These are phyloP conservation scores for Hemicentrotus pulcherrimus DNA, from an alignment of 35 echinoderm and acorn worm species.

Conservation along the genomic window DNA sequence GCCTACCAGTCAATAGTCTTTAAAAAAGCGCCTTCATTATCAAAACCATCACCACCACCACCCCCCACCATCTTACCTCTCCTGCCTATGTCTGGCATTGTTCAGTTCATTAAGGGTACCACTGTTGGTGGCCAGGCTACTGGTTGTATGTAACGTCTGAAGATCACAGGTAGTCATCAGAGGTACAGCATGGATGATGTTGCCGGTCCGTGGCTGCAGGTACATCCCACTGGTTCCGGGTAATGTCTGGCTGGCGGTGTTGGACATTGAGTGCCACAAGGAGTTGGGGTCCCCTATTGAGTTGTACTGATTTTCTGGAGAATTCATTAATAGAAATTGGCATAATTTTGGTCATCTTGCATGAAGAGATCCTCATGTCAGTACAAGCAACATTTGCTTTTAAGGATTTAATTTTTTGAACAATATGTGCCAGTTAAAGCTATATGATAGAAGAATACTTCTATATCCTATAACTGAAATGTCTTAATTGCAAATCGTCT, in stretches of 20 bases:
- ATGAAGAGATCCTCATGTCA: not conserved
- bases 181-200: conserved; percentile 47
- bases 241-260: conserved; percentile 24
- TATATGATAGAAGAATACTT: no score
- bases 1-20: no score
- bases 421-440: no score
- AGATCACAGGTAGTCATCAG: conserved; percentile 39
- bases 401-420: not conserved
- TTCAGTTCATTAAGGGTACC: conserved; percentile 40
- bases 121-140: conserved; percentile 34
- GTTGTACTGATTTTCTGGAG: conserved; percentile 44
- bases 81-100: conserved; percentile 30
- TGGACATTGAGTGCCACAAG: not conserved
- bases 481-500: no score
- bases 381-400: not conserved
- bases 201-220: conserved; percentile 38
- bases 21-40: no score
- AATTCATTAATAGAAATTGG: not conserved
- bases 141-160: conserved; percentile 27
- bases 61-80: not conserved
- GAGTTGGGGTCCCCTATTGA: conserved; percentile 50
- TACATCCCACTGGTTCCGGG: conserved; percentile 31
- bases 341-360: not conserved
- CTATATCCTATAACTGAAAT: no score
- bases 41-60: not conserved